A percentile compares a stretch with the other conserved stretches of the same genome.
Evolutionary conservation across 2,113 vertebrate genomes (phyloP).

Genomic region (Oryzias javanicus): DNA sequence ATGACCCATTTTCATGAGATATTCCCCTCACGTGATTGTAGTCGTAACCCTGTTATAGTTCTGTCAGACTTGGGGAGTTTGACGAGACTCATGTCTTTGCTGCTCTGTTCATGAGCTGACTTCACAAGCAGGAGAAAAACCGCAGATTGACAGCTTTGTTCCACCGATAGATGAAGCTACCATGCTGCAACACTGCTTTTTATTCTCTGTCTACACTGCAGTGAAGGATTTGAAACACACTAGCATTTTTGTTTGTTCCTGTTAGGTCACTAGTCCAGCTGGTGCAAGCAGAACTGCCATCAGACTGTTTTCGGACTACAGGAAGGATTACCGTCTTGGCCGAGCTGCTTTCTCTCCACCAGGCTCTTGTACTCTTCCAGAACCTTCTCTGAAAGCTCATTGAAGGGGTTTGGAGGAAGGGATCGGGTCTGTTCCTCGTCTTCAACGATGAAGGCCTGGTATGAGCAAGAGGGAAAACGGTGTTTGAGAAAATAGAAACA

Average conservation of each 20-base stretch:
- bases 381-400: slow-evolving; percentile 84
- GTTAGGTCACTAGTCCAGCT: no score
- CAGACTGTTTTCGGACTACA: not conserved
- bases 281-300: not conserved
- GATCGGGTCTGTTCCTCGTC: slow-evolving; percentile 84
- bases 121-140: slow-evolving; percentile 22
- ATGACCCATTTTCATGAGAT: not conserved
- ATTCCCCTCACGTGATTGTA: slow-evolving; percentile 1
- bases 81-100: slow-evolving; percentile 33
- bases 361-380: slow-evolving; percentile 87
- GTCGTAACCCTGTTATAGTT: not conserved
- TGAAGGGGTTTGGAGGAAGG: slow-evolving; percentile 92
- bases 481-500: no score
- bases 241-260: not conserved
- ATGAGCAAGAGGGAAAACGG: slow-evolving; percentile 7
- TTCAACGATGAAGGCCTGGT: slow-evolving; percentile 84
- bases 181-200: no score
- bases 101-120: slow-evolving; percentile 32
- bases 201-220: no score
- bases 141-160: slow-evolving; percentile 2
- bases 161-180: not conserved
- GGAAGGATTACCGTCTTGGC: slow-evolving; percentile 77
- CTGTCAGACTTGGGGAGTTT: slow-evolving; percentile 14
- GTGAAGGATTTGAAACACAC: no score
- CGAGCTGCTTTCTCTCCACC: slow-evolving; percentile 84